Conservation (phyloP, 30 jellyfish, hydroid and myxozoan genomes). For the Turritopsis rubra region DNA sequence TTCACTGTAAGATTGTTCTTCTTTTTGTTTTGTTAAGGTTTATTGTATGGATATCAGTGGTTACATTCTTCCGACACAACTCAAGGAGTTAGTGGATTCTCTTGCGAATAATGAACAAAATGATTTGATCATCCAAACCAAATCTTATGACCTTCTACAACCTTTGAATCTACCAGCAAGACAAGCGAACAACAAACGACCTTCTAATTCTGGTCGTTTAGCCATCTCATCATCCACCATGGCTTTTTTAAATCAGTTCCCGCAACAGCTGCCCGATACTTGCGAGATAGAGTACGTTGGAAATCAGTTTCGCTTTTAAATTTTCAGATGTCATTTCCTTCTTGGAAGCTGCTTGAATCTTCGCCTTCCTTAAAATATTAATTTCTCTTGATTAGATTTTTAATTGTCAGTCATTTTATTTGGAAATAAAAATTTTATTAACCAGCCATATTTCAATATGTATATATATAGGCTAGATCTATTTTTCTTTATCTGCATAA, state of each 20-base stretch:
- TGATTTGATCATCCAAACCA: constrained; percentile 6
- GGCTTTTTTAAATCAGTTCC: constrained; percentile 2
- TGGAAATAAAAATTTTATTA: background rate
- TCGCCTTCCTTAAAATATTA: no score
- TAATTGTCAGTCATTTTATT: background rate
- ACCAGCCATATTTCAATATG: background rate
- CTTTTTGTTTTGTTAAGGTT: no score
- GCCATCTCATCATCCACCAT: constrained; percentile 20
- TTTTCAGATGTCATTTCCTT: background rate
- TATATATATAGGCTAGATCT: background rate
- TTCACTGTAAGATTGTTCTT: no score
- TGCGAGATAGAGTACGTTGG: constrained; percentile 5
- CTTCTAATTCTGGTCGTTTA: background rate
- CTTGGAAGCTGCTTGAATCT: background rate
- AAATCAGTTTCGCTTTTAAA: constrained; percentile 9
- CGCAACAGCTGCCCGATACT: constrained; percentile 2
- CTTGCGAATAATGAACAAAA: background rate
- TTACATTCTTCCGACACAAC: constrained; percentile 54
- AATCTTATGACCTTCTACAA: background rate
- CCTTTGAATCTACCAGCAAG: background rate
- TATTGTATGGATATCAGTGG: constrained; percentile 64
- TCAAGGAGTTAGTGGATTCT: constrained; percentile 25
- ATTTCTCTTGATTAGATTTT: background rate
- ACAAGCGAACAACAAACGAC: background rate
- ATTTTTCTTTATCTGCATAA: background rate